Base-by-base conservation (phyloP, 2,888 invertebrate species). In the Drosophila emarginata region DNA sequence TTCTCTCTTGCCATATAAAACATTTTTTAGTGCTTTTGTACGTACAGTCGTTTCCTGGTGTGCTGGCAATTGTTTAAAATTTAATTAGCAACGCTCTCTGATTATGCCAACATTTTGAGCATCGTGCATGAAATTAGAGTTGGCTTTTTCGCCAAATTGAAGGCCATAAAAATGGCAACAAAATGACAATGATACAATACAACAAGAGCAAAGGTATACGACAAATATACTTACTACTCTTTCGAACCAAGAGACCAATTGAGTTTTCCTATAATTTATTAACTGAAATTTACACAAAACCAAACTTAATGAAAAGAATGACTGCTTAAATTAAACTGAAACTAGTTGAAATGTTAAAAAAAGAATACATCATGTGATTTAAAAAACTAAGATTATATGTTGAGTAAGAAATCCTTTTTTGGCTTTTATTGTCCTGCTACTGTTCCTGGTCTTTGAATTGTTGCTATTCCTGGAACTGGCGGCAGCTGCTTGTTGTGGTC, bases 1-100 rank as follows among this genome's bases (percentile, higher is more conserved):
- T 32, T 32, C 26, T 26, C 26, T 32, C 11, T 72, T 67, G 73
- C 56, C 74, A 67, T 88, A 81, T 81, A 84, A 76, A 87, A 84
- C 68, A 84, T 70, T 74, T 79, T 89, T 85, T 88, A 82, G 64
- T 83, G 76, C 45, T 69, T 79, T 68, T 32, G 57, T 66, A 62
- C 72, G 45, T 45, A 45, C 45, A 45, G 4, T 45, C 45, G 12
- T 45, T 45, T 12, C 18, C 45, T 45, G 11, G 4, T 11, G 39
- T 82, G 80, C 74, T 76, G 76, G 85, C 74, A 74, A 84, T 74
- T 85, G 87, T 74, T 89, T 77, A 82, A 78, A 87, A 86, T 86
- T 86, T 89, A 86, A 86, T 86, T 86, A 89, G 85, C 77, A 67
- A 75, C 82, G 79, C 82, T 64, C 64, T 58, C 79, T 76, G 87